Evolutionary conservation across 2,797 vertebrate genomes (phyloP).

Genomic region (Eulemur albifrons): DNA sequence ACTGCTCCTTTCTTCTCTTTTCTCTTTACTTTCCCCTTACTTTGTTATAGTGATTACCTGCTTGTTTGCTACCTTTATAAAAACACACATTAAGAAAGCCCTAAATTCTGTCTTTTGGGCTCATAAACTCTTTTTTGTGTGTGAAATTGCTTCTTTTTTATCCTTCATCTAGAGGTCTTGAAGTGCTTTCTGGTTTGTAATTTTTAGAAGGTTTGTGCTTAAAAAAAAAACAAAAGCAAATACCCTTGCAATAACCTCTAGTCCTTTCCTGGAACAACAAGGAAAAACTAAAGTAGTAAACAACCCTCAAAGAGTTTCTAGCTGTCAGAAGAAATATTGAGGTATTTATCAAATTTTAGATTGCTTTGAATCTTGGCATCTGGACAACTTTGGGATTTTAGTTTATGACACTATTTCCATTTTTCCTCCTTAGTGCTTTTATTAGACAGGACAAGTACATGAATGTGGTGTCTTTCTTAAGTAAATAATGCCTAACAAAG

Average conservation of each 20-base stretch:
- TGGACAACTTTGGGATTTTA: background rate
- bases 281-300: background rate
- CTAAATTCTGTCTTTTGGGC: background rate
- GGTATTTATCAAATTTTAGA: background rate
- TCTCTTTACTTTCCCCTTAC: background rate
- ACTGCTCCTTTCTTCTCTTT: background rate
- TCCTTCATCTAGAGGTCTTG: background rate
- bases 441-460: background rate
- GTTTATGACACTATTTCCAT: background rate
- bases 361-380: background rate
- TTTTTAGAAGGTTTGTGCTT: background rate
- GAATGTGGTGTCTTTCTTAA: background rate
- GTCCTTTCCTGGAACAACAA: background rate
- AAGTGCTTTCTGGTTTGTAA: background rate
- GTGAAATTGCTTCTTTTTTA: background rate
- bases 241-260: background rate
- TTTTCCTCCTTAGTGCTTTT: background rate
- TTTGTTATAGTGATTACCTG: background rate
- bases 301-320: background rate
- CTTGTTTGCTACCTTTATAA: background rate
- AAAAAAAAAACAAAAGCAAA: background rate
- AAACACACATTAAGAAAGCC: background rate
- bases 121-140: background rate
- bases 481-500: background rate
- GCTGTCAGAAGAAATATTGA: background rate